Evolutionary conservation across 2,888 invertebrate genomes (phyloP).

Genomic region (Heliconius sara): DNA sequence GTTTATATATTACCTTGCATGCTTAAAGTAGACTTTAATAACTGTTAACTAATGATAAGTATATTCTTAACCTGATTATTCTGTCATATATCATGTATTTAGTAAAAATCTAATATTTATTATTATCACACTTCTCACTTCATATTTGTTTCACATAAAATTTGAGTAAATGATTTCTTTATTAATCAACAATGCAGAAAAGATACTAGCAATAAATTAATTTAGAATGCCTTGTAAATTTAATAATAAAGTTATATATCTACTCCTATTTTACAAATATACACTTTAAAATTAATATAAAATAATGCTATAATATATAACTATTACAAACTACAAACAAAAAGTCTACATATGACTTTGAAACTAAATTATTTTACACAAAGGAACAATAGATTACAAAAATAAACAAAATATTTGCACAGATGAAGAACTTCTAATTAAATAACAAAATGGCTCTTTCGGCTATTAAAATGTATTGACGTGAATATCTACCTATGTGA

Average conservation of each 20-base stretch:
- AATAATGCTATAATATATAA: neutral
- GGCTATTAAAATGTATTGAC: constrained; percentile 70
- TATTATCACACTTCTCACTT: constrained; percentile 21
- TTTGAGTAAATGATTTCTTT: constrained; percentile 20
- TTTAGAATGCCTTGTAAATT: neutral
- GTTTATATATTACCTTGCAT: constrained; percentile 65
- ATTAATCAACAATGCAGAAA: constrained; percentile 3
- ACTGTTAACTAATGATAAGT: constrained; percentile 27
- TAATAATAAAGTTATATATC: neutral
- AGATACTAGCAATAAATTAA: constrained; percentile 3
- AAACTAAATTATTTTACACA: neutral
- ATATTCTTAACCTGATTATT: constrained; percentile 4
- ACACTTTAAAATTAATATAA: neutral
- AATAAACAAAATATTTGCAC: neutral
- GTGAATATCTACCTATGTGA: constrained; percentile 63
- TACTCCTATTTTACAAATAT: neutral
- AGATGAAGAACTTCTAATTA: constrained; percentile 67
- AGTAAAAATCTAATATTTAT: constrained; percentile 5
- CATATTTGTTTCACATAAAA: constrained; percentile 11
- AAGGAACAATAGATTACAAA: neutral
- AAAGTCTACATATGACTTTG: neutral
- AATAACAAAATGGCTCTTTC: constrained; percentile 62
- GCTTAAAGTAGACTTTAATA: constrained; percentile 65
- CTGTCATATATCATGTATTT: neutral
- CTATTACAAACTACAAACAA: neutral